Conservation (phyloP, 2,797 vertebrate genomes). For the Lindbergichthys nudifrons region DNA sequence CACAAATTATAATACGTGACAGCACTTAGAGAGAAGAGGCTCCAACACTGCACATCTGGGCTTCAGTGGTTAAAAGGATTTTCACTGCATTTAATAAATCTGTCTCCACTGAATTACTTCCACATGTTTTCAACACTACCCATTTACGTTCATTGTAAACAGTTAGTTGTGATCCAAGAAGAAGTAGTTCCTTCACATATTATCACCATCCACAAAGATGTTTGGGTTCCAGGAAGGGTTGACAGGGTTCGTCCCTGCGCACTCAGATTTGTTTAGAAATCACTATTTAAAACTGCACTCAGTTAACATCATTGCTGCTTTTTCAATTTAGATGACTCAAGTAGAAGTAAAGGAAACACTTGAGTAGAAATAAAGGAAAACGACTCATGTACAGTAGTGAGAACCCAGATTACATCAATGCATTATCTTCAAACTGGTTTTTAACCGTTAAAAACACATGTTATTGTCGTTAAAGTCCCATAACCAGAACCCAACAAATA, state of each 20-base stretch:
- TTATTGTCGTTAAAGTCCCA: too few species aligned
- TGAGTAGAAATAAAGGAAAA: too few species aligned
- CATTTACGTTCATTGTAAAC: background rate
- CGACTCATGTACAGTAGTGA: too few species aligned
- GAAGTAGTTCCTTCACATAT: background rate
- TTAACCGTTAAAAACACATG: too few species aligned
- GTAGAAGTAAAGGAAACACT: too few species aligned
- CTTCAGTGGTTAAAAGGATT: background rate
- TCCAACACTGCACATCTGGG: background rate
- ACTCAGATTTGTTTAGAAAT: conserved; percentile 13
- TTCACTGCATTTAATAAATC: background rate
- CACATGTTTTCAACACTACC: conserved; percentile 18
- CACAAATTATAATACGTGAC: background rate
- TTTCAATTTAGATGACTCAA: too few species aligned
- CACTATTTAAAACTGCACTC: background rate
- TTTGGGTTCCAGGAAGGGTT: background rate
- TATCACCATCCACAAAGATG: background rate
- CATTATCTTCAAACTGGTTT: too few species aligned
- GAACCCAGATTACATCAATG: too few species aligned
- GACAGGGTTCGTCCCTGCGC: background rate
- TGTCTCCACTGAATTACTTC: background rate
- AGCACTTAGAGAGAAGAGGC: background rate
- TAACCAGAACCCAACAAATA: too few species aligned
- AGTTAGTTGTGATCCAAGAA: background rate
- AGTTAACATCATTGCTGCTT: too few species aligned